phyloP scores from a whole-genome alignment of 2,113 vertebrate genomes.

The Vidua chalybeata region DNA sequence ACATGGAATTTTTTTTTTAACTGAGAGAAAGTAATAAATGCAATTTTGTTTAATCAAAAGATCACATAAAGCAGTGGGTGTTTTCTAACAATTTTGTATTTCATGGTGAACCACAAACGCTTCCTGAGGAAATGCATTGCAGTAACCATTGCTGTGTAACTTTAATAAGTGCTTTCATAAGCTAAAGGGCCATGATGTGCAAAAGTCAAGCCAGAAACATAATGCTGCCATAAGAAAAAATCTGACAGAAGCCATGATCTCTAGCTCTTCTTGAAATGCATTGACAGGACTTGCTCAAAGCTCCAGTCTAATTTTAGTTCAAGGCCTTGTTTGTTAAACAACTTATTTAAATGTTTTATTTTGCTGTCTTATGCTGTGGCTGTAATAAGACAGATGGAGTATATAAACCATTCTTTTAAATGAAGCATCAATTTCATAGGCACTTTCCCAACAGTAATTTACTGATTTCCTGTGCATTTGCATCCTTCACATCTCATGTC shows the following conservation, averaged over 20 bases:
- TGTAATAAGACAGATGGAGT: background rate
- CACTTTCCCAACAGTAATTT: background rate
- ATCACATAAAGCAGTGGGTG: conserved; percentile 28
- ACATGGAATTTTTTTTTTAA: background rate
- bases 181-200: background rate
- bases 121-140: conserved; percentile 73
- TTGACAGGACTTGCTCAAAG: background rate
- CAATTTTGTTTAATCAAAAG: conserved; percentile 15
- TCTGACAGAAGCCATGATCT: background rate
- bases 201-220: background rate
- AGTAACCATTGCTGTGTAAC: background rate
- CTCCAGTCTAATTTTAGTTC: background rate
- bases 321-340: background rate
- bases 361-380: background rate
- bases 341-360: background rate
- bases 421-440: background rate
- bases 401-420: background rate
- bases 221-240: background rate
- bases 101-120: conserved; percentile 69
- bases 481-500: background rate
- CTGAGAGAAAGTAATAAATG: background rate
- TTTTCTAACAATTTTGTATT: conserved; percentile 43
- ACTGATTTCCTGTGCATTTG: background rate
- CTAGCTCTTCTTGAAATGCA: background rate
- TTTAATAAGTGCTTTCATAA: background rate